Conservation (phyloP, 2,888 invertebrate species). For the Spodoptera picta region DNA sequence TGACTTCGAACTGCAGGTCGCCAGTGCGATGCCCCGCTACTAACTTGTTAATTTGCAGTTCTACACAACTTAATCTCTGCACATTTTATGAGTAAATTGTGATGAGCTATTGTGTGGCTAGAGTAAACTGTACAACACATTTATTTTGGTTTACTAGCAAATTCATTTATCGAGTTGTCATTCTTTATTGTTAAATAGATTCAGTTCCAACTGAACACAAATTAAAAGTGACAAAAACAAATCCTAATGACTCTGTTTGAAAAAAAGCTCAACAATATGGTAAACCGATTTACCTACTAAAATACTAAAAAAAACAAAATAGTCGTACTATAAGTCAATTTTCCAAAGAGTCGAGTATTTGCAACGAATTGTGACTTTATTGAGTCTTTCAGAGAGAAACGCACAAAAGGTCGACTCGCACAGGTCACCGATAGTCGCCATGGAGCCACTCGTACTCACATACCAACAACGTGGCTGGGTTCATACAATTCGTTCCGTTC, state of each 20-base stretch:
- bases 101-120: background rate
- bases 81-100: constrained; percentile 1
- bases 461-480: background rate
- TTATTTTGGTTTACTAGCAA: too few species aligned
- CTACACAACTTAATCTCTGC: constrained; percentile 11
- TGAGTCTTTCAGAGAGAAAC: constrained; percentile 6
- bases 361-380: background rate
- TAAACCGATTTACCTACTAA: too few species aligned
- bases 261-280: too few species aligned
- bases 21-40: constrained; percentile 30
- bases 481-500: constrained; percentile 7
- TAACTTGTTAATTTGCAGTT: constrained; percentile 33
- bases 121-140: too few species aligned
- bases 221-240: too few species aligned
- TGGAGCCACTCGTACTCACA: constrained; percentile 4
- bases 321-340: too few species aligned
- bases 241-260: too few species aligned
- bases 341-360: too few species aligned
- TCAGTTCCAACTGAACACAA: too few species aligned
- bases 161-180: too few species aligned
- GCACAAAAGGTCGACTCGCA: background rate
- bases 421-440: background rate
- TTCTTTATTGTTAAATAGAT: too few species aligned
- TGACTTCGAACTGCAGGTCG: constrained; percentile 34
- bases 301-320: too few species aligned